phyloP scores from a whole-genome alignment of 2,797 vertebrate genomes.

The Cirrhinus mrigala region DNA sequence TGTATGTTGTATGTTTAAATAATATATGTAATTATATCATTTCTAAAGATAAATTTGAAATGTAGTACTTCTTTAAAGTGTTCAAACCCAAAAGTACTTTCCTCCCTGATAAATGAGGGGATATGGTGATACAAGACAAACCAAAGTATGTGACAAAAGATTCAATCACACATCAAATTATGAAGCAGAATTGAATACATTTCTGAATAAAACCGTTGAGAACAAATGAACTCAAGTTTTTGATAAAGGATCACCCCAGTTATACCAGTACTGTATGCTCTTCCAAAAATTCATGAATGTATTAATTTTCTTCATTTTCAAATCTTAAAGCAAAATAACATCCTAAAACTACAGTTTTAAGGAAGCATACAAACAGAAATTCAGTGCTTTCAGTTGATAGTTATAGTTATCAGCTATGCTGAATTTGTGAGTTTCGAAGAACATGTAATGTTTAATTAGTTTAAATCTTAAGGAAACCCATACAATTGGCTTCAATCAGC shows the following conservation, averaged over 20 bases:
- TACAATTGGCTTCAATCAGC: neutral
- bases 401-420: neutral
- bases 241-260: neutral
- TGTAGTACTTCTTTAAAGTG: neutral
- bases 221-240: neutral
- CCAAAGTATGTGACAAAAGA: neutral
- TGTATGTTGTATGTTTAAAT: neutral
- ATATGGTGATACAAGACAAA: neutral
- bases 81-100: neutral
- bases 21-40: neutral
- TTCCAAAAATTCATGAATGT: neutral
- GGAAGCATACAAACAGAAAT: neutral
- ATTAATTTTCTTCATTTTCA: neutral
- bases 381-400: neutral
- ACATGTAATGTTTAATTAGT: neutral
- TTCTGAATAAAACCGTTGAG: neutral
- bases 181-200: neutral
- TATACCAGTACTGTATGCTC: neutral
- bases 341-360: neutral
- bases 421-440: neutral
- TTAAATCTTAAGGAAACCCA: neutral
- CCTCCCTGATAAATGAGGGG: neutral
- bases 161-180: neutral
- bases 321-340: neutral
- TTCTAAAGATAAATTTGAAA: neutral